These are phyloP conservation scores for Pteria penguin DNA, from an alignment of 2,888 invertebrate species.

Conservation along the genomic window DNA sequence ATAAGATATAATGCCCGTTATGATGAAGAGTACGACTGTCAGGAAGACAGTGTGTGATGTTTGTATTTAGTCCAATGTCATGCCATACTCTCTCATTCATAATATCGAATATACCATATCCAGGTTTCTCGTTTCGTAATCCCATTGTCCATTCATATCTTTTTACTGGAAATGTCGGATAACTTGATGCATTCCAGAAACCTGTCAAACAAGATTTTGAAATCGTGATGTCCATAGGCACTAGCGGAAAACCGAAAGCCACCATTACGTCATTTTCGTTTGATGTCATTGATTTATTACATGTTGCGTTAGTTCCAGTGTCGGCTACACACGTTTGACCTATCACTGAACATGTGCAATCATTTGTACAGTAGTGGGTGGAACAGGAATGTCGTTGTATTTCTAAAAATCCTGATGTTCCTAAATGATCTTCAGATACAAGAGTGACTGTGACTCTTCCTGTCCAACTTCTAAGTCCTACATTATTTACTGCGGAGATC, in stretches of 20 bases:
- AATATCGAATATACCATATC: slow-evolving; percentile 22
- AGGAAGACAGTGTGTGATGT: not conserved
- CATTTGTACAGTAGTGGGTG: slow-evolving; percentile 51
- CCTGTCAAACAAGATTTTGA: not conserved
- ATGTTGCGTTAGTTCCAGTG: not conserved
- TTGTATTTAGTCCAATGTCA: slow-evolving; percentile 9
- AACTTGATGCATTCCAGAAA: not conserved
- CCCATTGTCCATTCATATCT: slow-evolving; percentile 39
- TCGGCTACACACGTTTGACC: slow-evolving; percentile 38
- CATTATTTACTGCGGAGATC: slow-evolving; percentile 48
- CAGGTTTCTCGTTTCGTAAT: not conserved
- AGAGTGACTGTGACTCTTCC: slow-evolving; percentile 34
- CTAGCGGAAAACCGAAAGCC: not conserved
- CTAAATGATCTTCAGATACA: not conserved
- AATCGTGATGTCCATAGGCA: not conserved
- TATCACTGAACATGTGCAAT: slow-evolving; percentile 55
- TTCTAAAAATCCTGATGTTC: slow-evolving; percentile 36
- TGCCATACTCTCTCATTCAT: slow-evolving; percentile 17
- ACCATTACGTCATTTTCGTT: not conserved
- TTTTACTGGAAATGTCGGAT: not conserved
- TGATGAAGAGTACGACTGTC: no score
- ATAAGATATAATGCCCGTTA: no score
- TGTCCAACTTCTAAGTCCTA: slow-evolving; percentile 37
- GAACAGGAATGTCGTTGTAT: slow-evolving; percentile 54
- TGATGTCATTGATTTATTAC: not conserved